Base-by-base conservation (phyloP, 1,140 invertebrate genomes). In the Teleopsis dalmanni region DNA sequence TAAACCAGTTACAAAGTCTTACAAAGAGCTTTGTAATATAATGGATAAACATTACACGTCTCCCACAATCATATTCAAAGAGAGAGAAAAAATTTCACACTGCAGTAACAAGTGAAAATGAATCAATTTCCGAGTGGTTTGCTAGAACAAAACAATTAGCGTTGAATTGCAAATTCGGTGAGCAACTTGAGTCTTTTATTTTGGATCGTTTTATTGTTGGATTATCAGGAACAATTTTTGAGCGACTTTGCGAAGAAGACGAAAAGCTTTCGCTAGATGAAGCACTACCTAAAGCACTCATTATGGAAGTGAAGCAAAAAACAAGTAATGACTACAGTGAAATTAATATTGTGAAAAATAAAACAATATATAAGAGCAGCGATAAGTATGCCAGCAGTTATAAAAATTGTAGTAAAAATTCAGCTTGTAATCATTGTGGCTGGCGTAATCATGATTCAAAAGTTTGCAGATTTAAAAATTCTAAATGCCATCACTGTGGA, bases 61-160 rank as follows among this genome's bases (percentile, higher is more conserved):
- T n/a, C n/a, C n/a, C n/a, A n/a, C n/a, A n/a, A n/a, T n/a, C n/a
- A n/a, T n/a, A n/a, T n/a, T n/a, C n/a, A n/a, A n/a, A n/a, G n/a
- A n/a, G n/a, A n/a, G n/a, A n/a, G n/a, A 45, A 45, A 19, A 33
- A 27, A 11, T 43, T 43, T 43, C 26, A 29, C 34, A 33, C 27
- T 33, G 25, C 29, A 6, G 31, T 13, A 34, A n/a, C 22, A 31
- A 34, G 10, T 19, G 27, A 33, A 23, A 34, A 33, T n/a, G 27
- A 45, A 34, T 33, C 27, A n/a, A 19, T 33, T 18, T n/a, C 42
- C 31, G 14, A 29, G 19, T 44, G 42, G 26, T 25, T 9, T 19
- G 42, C 29, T 21, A 45, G 42, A 45, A 26, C 27, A 45, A 45
- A 45, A n/a, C 31, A 45, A 45, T 33, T 45, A 34, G 42, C 26